Evolutionary conservation across 2,797 vertebrate species (phyloP), one percentile per base, ranked within the genome.

Genomic region (Cuculus canorus): DNA sequence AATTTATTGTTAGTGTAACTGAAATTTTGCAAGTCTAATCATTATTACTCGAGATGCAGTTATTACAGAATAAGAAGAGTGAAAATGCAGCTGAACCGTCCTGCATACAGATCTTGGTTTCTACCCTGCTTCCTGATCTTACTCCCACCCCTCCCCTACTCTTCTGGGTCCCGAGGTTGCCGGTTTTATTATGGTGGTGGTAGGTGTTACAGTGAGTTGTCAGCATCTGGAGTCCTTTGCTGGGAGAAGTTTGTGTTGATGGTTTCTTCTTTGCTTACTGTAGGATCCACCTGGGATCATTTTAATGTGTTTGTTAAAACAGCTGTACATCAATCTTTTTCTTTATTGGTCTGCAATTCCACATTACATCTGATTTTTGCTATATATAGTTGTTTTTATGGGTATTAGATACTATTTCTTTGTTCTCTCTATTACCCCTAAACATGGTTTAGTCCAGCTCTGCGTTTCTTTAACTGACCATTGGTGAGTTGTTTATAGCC

Each of bases 71-170:
- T 69, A 80, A 47, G 7, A 72, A 76, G 5, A 77, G 37, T 25
- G 80, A 41, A 37, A 59, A 56, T 50, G 13, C 32, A 43, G 18
- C 78, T 89, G 30, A 92, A 57, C 27, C 50, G 11, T 60, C 28
- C 25, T 43, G 15, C 7, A 4, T 65, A 35, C 9, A 21, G 30
- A 28, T 89, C 4, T 75, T 77, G 23, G n/a, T 78, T 90, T 81
- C 39, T 75, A 1, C 17, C 7, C 5, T 5, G 72, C 33, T 92
- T 84, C 15, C 33, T 69, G 32, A 10, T 53, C 7, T 77, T 56
- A 35, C 0, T 0, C 61, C 88, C 21, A 23, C 14, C 13, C 3
- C 2, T 84, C 14, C 27, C 39, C 5, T 68, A 3, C 3, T 82
- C 27, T 35, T 65, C 13, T 37, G 32, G 5, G 25, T 77, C 11